phyloP scores from a whole-genome alignment of 2,888 invertebrate genomes.

The Trissoscelio sp. region DNA sequence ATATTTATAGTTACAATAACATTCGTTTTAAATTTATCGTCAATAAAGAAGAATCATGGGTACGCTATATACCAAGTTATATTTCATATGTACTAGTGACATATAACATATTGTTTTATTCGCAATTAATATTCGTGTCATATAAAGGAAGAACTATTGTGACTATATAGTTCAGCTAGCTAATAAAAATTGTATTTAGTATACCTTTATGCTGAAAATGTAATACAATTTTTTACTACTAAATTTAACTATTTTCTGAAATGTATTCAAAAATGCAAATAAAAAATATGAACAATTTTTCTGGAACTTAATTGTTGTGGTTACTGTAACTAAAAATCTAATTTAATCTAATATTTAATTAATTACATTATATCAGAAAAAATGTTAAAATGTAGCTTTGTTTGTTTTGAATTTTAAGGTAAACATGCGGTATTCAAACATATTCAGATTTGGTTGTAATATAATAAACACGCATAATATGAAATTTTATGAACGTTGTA shows the following conservation, averaged over 20 bases:
- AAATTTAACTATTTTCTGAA: too few relatives aligned
- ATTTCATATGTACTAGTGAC: neutral
- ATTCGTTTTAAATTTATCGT: neutral
- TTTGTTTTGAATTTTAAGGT: too few relatives aligned
- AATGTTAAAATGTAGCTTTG: too few relatives aligned
- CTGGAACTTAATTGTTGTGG: too few relatives aligned
- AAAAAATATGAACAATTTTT: too few relatives aligned
- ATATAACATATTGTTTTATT: neutral
- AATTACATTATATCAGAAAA: too few relatives aligned
- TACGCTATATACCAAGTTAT: neutral
- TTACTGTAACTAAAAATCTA: too few relatives aligned
- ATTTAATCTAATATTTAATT: too few relatives aligned
- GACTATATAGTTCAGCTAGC: neutral
- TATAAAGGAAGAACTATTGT: neutral
- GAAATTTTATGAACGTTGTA: constrained; percentile 15
- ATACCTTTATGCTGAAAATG: too few relatives aligned
- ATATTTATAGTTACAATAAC: neutral
- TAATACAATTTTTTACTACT: too few relatives aligned
- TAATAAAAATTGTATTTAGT: neutral
- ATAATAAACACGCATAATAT: constrained; percentile 9
- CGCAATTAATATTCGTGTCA: constrained; percentile 1
- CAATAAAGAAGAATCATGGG: neutral
- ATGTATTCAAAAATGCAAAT: too few relatives aligned
- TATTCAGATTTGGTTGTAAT: neutral
- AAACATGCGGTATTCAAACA: too few relatives aligned